These are phyloP conservation scores for Perithous albicinctus DNA, from an alignment of 2,888 invertebrate species.

Conservation along the genomic window DNA sequence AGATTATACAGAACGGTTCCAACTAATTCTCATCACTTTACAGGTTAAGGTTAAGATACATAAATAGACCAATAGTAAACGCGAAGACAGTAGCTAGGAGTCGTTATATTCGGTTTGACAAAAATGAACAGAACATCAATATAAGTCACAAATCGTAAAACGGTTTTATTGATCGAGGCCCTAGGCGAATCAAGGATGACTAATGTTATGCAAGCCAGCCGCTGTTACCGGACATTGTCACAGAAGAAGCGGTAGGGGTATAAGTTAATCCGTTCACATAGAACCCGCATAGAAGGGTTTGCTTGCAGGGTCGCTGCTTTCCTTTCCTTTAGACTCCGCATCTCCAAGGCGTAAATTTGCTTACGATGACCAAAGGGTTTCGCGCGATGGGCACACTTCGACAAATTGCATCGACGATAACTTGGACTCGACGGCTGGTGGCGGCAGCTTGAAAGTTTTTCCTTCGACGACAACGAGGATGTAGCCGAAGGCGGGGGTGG, in stretches of 20 bases:
- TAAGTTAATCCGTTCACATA: conserved; percentile 76
- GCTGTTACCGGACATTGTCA: conserved; percentile 70
- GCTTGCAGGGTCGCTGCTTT: conserved; percentile 58
- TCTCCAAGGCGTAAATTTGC: conserved; percentile 75
- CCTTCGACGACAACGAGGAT: conserved; percentile 57
- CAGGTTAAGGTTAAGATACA: too few relatives aligned
- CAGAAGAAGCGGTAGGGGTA: conserved; percentile 71
- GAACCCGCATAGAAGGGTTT: conserved; percentile 71
- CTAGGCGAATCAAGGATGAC: conserved; percentile 77
- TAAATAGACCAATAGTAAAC: too few relatives aligned
- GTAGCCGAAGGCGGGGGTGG: conserved; percentile 59
- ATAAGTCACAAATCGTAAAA: conserved; percentile 68
- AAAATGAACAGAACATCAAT: conserved; percentile 7
- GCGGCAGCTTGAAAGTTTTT: conserved; percentile 67
- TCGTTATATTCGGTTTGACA: conserved; percentile 51
- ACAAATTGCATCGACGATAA: conserved; percentile 78
- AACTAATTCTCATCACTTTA: too few relatives aligned
- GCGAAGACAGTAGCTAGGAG: too few relatives aligned
- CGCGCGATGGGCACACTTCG: conserved; percentile 74
- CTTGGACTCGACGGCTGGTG: conserved; percentile 66
- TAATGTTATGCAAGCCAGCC: conserved; percentile 74
- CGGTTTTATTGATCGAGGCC: conserved; percentile 76
- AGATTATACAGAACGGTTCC: too few relatives aligned
- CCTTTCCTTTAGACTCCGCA: conserved; percentile 33
- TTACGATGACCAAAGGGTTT: conserved; percentile 65